These are phyloP conservation scores for Micropoecilia bifurca DNA, from an alignment of 2,797 vertebrate genomes.

Conservation along the genomic window DNA sequence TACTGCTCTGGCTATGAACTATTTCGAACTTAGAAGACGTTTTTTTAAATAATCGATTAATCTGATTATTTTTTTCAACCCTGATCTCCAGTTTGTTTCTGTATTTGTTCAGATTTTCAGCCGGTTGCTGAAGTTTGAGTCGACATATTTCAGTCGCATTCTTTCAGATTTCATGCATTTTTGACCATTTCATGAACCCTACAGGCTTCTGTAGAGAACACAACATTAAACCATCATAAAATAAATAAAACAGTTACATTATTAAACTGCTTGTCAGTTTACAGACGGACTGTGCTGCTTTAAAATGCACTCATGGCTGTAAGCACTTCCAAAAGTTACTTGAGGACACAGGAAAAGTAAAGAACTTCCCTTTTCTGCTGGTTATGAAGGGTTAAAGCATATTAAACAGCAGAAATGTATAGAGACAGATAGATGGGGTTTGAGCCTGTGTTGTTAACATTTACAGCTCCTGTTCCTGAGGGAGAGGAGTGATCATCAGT, in stretches of 20 bases:
- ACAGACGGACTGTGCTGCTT: background rate
- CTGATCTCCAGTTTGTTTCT: background rate
- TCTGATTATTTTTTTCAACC: no score
- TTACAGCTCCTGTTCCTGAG: slow-evolving; percentile 63
- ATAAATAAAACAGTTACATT: background rate
- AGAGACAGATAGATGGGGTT: slow-evolving; percentile 59
- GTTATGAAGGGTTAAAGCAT: slow-evolving; percentile 39
- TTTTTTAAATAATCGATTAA: no score
- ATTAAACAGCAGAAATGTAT: slow-evolving; percentile 58
- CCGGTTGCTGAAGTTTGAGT: background rate
- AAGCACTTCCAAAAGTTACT: background rate
- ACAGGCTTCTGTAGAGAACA: background rate
- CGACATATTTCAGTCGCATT: background rate
- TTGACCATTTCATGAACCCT: background rate
- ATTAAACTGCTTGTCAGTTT: background rate
- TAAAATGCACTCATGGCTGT: background rate
- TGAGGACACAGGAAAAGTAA: background rate
- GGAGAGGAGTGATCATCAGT: slow-evolving; percentile 66
- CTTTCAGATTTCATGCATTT: background rate
- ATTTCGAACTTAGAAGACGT: no score
- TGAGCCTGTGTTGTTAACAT: slow-evolving; percentile 65
- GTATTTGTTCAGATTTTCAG: background rate
- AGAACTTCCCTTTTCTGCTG: slow-evolving; percentile 12
- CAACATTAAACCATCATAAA: background rate
- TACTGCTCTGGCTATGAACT: no score